Conservation (phyloP, 1,140 invertebrate species). For the Orussus abietinus region DNA sequence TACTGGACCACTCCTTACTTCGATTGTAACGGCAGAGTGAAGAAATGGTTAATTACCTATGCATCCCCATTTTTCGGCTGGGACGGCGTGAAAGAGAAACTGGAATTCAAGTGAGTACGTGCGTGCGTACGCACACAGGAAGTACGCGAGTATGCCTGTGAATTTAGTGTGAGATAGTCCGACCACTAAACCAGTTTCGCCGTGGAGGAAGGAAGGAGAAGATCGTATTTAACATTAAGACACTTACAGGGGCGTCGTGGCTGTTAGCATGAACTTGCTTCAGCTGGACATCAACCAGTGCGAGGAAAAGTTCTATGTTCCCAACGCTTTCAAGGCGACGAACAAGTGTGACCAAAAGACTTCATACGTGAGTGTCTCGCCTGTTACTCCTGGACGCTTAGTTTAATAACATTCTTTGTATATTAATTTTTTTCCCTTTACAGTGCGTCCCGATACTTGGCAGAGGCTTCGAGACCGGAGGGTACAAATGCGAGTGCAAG, state of each 20-base stretch:
- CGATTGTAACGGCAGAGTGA: conserved; percentile 88
- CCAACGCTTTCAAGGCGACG: conserved; percentile 93
- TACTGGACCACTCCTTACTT: conserved; percentile 92
- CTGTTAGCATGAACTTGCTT: conserved; percentile 86
- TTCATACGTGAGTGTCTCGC: conserved; percentile 79
- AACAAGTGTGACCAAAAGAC: conserved; percentile 90
- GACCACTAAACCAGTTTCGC: conserved; percentile 35
- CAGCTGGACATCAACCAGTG: conserved; percentile 95
- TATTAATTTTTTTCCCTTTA: conserved; percentile 44
- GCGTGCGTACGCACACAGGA: conserved; percentile 11
- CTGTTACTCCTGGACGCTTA: conserved; percentile 11
- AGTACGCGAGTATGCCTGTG: conserved; percentile 25
- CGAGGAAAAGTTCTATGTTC: conserved; percentile 78
- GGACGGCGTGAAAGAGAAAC: conserved; percentile 84
- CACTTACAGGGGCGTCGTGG: conserved; percentile 82
- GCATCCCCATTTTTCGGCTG: conserved; percentile 95
- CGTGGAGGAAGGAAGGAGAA: conserved; percentile 35
- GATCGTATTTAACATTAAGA: conserved; percentile 50
- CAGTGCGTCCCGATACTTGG: conserved; percentile 93
- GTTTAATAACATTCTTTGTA: conserved; percentile 2
- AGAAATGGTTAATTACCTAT: conserved; percentile 95
- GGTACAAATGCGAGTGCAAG: conserved; percentile 98
- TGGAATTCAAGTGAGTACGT: conserved; percentile 88
- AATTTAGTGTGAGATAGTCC: conserved; percentile 47
- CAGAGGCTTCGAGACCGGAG: conserved; percentile 84